Evolutionary conservation across 1,140 invertebrate species (phyloP).

Genomic region (Lordiphosa stackelbergi): DNA sequence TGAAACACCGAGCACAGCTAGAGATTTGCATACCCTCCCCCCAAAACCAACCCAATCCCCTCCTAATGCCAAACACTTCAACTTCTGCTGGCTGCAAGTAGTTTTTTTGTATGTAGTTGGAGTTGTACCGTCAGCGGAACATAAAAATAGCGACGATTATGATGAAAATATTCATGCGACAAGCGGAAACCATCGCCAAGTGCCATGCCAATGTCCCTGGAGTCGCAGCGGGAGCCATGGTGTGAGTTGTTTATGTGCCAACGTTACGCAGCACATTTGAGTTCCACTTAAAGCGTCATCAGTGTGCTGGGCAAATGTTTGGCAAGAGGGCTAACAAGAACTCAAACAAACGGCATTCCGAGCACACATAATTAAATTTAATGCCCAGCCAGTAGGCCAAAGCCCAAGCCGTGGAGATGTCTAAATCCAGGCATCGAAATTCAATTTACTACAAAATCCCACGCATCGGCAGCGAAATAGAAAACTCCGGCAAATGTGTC

Average conservation of each 20-base stretch:
- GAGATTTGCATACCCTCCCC: constrained; percentile 55
- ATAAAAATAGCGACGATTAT: constrained; percentile 72
- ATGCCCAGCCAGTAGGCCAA: constrained; percentile 35
- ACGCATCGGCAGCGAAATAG: constrained; percentile 58
- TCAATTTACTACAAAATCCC: constrained; percentile 73
- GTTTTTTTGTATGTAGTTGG: constrained; percentile 15
- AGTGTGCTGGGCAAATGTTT: constrained; percentile 31
- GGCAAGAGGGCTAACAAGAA: constrained; percentile 9
- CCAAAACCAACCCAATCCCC: constrained; percentile 19
- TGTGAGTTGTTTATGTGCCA: constrained; percentile 63
- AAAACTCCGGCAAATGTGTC: constrained; percentile 66
- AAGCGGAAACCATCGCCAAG: constrained; percentile 57
- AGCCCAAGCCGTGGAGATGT: constrained; percentile 30
- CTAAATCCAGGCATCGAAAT: constrained; percentile 67
- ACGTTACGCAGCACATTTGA: constrained; percentile 64
- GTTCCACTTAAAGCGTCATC: constrained; percentile 63
- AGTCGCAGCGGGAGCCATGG: constrained; percentile 12
- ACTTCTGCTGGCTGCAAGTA: constrained; percentile 1
- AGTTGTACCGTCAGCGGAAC: constrained; percentile 38
- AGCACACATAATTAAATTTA: constrained; percentile 63
- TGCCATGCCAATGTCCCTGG: constrained; percentile 25
- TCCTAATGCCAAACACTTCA: constrained; percentile 30
- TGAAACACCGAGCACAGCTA: constrained; percentile 40
- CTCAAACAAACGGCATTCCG: constrained; percentile 22
- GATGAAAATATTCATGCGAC: constrained; percentile 74